Conservation (phyloP, 2,797 vertebrate genomes). For the Chloroceryle inda region DNA sequence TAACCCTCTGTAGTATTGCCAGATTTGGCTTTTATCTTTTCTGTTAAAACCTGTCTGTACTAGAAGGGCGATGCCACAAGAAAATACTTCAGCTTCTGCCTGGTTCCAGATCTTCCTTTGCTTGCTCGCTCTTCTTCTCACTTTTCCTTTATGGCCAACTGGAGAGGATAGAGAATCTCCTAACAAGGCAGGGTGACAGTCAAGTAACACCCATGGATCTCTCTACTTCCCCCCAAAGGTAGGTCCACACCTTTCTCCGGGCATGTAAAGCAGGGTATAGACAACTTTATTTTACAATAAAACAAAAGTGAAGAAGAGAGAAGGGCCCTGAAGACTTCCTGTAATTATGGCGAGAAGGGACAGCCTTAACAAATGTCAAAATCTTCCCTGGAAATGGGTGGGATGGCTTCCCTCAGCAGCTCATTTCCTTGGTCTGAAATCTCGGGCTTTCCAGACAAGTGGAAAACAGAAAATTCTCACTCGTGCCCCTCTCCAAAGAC, state of each 20-base stretch:
- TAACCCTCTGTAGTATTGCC: not conserved
- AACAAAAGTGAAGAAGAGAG: not conserved
- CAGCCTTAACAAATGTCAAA: not conserved
- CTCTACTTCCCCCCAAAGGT: not conserved
- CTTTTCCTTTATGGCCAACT: not conserved
- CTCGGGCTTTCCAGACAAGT: not conserved
- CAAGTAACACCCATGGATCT: rapidly evolving
- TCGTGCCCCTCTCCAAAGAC: not conserved
- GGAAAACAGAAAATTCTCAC: not conserved
- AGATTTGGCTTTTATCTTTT: not conserved
- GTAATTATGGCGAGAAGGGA: not conserved
- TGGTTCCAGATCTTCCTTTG: not conserved
- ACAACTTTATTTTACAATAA: not conserved
- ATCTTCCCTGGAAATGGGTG: not conserved
- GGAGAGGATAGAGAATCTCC: not conserved
- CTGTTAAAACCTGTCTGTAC: not conserved
- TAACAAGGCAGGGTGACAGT: not conserved
- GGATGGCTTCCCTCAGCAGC: not conserved
- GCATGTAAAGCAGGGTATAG: not conserved
- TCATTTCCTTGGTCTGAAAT: not conserved
- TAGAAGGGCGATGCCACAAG: not conserved
- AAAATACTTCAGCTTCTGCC: not conserved
- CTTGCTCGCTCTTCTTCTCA: not conserved
- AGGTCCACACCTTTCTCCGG: not conserved
- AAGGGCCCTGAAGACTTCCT: not conserved